Evolutionary conservation across 2,113 vertebrate genomes (phyloP), one percentile per base, ranked within the genome.

Genomic region (Excalfactoria chinensis): DNA sequence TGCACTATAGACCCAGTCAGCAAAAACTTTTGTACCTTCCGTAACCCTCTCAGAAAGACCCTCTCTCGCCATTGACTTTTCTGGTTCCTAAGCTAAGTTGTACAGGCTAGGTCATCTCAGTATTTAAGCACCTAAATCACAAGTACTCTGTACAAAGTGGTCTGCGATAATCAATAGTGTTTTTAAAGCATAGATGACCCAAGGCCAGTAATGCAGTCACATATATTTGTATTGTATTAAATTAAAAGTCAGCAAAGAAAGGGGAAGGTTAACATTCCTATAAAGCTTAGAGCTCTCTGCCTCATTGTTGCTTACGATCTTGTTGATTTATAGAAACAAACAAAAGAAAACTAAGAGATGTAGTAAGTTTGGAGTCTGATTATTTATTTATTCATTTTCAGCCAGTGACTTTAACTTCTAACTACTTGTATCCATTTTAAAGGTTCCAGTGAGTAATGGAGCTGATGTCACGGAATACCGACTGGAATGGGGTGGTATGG

Each of bases 401-500:
- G 11, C 49, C 8, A 23, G 13, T 56, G 40, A 84, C 44, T 77
- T 85, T 95, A 76, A 95, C 23, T 81, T 73, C 19, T 77, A 30
- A 51, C 41, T 69, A 22, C 80, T 81, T 75, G 4, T 80, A 51
- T 80, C 92, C 55, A 53, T 85, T 89, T 92, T 67, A 43, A 96
- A 99, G 99, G 93, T 98, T 20, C 99, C 99, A 49, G 76, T 93
- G 44, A 98, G 97, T 95, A 99, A 99, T 1, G 99, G 99, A 72
- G 98, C 98, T 25, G 97, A 98, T 1, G 96, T 99, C 92, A 98
- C 97, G 0, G 99, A 99, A 93, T 99, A 98, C 93, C 98, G 99
- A 8, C 88, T 99, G 78, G 99, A 99, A 94, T 99, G 99, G 99
- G 99, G 99, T 3, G 98, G 98, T 8, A 98, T 98, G 48, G 99